Percentiles rank a stretch among this genome's conserved stretches.
phyloP scores from a whole-genome alignment of 2,797 vertebrate genomes.

The Uromys caudimaculatus region DNA sequence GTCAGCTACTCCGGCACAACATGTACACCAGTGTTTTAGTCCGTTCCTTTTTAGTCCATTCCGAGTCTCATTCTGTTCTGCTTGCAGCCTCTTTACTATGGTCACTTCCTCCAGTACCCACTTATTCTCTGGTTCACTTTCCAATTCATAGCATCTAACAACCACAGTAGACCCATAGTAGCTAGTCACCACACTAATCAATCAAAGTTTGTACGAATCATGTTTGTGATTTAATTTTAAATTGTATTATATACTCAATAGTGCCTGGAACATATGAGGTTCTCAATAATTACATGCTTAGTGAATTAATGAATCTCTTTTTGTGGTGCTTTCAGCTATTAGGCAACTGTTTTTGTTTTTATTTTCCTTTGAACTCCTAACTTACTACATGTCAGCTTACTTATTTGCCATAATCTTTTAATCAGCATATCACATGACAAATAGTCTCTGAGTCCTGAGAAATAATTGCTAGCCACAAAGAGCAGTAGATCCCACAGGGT shows the following conservation, averaged over 20 bases:
- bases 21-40: not conserved
- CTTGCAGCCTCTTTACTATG: not conserved
- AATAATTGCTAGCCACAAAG: constrained; percentile 23
- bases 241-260: not conserved
- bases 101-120: too few species aligned
- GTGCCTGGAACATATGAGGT: not conserved
- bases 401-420: constrained; percentile 36
- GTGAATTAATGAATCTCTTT: not conserved
- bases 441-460: not conserved
- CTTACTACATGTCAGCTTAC: not conserved
- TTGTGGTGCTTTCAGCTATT: not conserved
- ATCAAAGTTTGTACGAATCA: not conserved
- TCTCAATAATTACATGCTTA: not conserved
- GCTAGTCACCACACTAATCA: not conserved
- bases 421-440: not conserved
- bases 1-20: not conserved
- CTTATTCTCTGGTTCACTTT: not conserved
- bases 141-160: not conserved
- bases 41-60: not conserved
- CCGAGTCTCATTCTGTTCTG: not conserved
- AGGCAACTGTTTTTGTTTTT: not conserved
- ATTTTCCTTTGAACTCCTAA: not conserved
- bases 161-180: not conserved
- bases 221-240: not conserved
- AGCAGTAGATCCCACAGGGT: not conserved